Conservation (phyloP, 2,797 vertebrate genomes). For the Falco concolor region DNA sequence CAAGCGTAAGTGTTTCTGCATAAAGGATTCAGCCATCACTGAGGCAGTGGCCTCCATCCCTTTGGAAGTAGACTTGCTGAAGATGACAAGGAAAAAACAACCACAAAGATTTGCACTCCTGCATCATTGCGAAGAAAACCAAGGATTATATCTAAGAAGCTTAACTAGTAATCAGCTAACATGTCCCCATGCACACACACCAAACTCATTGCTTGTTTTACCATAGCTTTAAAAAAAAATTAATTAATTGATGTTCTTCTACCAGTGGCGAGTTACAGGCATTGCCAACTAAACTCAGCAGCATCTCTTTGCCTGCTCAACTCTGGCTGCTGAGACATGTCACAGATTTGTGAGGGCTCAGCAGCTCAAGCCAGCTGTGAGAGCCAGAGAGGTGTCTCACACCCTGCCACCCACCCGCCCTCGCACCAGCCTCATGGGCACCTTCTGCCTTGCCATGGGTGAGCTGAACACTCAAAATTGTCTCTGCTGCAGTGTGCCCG, state of each 20-base stretch:
- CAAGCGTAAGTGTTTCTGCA: neutral
- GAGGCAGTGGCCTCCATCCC: neutral
- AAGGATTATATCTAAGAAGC: neutral
- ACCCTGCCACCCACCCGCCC: accelerated
- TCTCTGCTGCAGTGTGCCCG: neutral
- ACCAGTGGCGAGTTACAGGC: neutral
- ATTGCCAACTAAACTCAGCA: neutral
- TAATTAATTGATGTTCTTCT: neutral
- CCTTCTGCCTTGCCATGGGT: accelerated
- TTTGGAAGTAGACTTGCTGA: neutral
- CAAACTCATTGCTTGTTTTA: neutral
- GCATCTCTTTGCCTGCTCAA: neutral
- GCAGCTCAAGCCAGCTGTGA: neutral
- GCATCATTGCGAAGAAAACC: neutral
- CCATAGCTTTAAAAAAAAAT: neutral
- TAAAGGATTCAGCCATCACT: neutral
- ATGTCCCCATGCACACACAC: too few relatives aligned
- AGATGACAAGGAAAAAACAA: accelerated
- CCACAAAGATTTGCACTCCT: neutral
- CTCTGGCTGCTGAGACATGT: neutral
- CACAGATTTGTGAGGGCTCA: neutral
- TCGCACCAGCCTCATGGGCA: neutral
- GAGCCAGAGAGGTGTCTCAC: neutral
- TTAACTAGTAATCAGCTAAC: neutral
- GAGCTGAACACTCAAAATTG: neutral